Evolutionary conservation across 2,113 vertebrate species (phyloP), one percentile per base, ranked within the genome.

Genomic region (Pheucticus melanocephalus): DNA sequence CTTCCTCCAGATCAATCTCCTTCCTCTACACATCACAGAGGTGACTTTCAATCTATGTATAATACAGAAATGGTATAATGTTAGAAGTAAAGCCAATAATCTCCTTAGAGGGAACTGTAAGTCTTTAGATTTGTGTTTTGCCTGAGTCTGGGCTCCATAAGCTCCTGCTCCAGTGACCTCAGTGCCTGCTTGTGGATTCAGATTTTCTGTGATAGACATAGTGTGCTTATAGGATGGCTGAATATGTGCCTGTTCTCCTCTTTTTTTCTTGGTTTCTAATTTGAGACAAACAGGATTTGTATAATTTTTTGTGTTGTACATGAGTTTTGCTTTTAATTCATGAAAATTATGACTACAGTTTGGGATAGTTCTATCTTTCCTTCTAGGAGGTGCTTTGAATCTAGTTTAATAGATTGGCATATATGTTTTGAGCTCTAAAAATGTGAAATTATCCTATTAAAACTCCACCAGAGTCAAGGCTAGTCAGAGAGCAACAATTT

Each of bases 401-500:
- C 40, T 76, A 48, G 54, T 82, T 82, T 69, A 76, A 91, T 82
- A 25, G 25, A 35, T 25, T 79, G 23, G 10, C 61, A 68, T 82
- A 63, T 72, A 25, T 72, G 54, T 5, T 82, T 87, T 66, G 47
- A 88, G 54, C 15, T 86, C 71, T 86, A 82, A 81, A 94, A 86
- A 63, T 57, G 33, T 80, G 66, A 37, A 86, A 1, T 94, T 96
- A 78, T 86, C 87, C 90, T 47, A 37, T 77, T 65, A 91, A 68
- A 94, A 70, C 59, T 85, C 63, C 85, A 78, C 79, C 48, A 90
- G 73, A 89, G 33, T 82, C 33, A 61, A 82, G 33, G 20, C 78
- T 96, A 86, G 82, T 92, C 82, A 88, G 87, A 87, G 47, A 80
- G 24, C 45, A 95, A 82, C 75, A 80, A 90, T 91, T 88, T 93